phyloP scores from a whole-genome alignment of 2,797 vertebrate species.

The Melanotaenia maccullochi region DNA sequence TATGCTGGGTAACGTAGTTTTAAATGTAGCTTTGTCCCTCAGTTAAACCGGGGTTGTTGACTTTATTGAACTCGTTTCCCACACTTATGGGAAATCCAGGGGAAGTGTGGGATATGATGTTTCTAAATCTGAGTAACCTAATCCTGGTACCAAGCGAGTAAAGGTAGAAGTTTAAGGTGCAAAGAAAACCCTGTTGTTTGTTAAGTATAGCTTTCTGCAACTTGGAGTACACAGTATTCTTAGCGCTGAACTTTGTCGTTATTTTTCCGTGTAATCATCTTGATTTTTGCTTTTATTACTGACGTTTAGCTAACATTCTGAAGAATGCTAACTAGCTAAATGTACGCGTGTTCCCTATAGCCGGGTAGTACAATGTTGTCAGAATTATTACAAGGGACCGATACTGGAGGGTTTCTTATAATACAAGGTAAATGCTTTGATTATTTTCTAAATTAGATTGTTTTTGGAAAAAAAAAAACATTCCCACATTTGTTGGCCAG shows the following conservation, averaged over 20 bases:
- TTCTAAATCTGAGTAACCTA: not conserved
- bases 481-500: not conserved
- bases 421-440: conserved; percentile 75
- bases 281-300: not conserved
- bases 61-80: conserved; percentile 59
- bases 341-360: conserved; percentile 21
- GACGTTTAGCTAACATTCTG: conserved; percentile 1
- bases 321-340: conserved; percentile 56
- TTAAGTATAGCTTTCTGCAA: not conserved
- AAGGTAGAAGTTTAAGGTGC: not conserved
- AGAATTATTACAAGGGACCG: conserved; percentile 77
- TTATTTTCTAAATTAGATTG: not conserved
- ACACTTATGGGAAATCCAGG: rapidly evolving
- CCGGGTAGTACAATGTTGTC: conserved; percentile 71
- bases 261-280: not conserved
- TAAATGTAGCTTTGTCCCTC: rapidly evolving
- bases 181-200: not conserved
- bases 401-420: conserved; percentile 77
- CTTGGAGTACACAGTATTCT: not conserved
- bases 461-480: not conserved
- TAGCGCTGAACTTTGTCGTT: not conserved
- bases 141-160: conserved; percentile 35
- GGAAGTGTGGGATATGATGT: conserved; percentile 60
- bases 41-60: rapidly evolving
- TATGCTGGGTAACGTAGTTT: conserved; percentile 70